Percentiles rank a stretch among this genome's conserved stretches.
phyloP scores from a whole-genome alignment of 2,888 invertebrate genomes.

The Drosophila ustulata region DNA sequence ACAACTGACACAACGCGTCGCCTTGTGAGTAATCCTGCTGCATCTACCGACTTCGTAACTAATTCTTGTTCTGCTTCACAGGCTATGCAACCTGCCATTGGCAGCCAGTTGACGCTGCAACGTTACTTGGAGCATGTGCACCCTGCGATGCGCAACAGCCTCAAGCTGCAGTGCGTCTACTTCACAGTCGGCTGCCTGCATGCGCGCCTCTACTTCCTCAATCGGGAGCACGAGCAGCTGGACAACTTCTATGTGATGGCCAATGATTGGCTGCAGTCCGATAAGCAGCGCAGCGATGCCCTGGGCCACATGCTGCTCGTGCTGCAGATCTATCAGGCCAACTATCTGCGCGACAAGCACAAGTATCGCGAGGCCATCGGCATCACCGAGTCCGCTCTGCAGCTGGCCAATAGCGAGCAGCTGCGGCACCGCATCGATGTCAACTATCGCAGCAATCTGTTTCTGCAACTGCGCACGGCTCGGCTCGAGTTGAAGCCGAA shows the following conservation, averaged over 20 bases:
- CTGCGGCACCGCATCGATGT: constrained; percentile 51
- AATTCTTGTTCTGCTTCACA: neutral
- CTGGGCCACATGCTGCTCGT: constrained; percentile 58
- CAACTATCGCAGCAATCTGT: constrained; percentile 71
- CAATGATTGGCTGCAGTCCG: constrained; percentile 59
- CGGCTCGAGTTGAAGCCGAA: constrained; percentile 43
- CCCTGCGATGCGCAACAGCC: constrained; percentile 39
- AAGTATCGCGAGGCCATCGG: constrained; percentile 65
- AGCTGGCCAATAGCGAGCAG: constrained; percentile 18
- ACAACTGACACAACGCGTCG: constrained; percentile 42
- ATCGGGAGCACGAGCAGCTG: constrained; percentile 68
- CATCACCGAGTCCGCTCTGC: constrained; percentile 47
- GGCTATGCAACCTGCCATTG: neutral
- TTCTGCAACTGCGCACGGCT: constrained; percentile 62
- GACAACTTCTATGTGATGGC: constrained; percentile 72
- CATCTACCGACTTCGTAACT: neutral
- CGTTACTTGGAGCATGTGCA: constrained; percentile 51
- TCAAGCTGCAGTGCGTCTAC: constrained; percentile 72
- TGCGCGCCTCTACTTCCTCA: constrained; percentile 79
- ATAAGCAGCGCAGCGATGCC: constrained; percentile 30
- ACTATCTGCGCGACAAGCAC: constrained; percentile 71
- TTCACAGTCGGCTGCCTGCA: constrained; percentile 79
- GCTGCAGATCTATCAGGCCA: constrained; percentile 71
- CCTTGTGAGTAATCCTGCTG: constrained; percentile 28
- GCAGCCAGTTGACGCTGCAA: constrained; percentile 40